Conservation (phyloP, 2,113 vertebrate genomes). For the Chauna torquata region DNA sequence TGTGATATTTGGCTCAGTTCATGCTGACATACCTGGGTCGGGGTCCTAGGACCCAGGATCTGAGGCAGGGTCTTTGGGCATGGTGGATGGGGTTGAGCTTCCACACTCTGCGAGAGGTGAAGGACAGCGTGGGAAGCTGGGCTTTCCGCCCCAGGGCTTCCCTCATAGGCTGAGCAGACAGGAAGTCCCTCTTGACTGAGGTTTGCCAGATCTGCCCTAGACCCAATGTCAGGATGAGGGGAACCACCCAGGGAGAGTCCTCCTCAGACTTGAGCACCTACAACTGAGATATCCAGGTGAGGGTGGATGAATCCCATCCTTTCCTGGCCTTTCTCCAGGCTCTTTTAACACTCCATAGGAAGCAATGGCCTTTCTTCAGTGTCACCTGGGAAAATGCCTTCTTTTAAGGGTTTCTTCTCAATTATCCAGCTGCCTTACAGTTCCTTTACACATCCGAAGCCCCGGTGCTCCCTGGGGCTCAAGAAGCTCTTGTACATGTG, state of each 20-base stretch:
- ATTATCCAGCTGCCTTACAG: background rate
- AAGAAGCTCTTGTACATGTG: background rate
- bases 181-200: background rate
- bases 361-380: background rate
- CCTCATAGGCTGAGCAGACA: background rate
- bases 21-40: background rate
- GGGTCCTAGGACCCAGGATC: background rate
- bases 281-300: background rate
- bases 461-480: background rate
- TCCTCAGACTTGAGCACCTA: background rate
- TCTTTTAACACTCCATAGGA: background rate
- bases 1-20: background rate
- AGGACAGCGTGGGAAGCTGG: background rate
- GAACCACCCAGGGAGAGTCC: background rate
- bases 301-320: background rate
- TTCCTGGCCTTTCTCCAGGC: background rate
- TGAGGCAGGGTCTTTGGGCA: background rate
- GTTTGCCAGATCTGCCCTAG: background rate
- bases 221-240: background rate
- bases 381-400: background rate
- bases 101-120: background rate
- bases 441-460: background rate
- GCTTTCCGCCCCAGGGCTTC: rapidly evolving
- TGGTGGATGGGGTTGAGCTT: background rate
- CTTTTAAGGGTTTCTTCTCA: background rate